A percentile compares a stretch with the other conserved stretches of the same genome.
These are phyloP conservation scores for Holocentrus rufus DNA, from an alignment of 2,797 vertebrate genomes.

Conservation along the genomic window DNA sequence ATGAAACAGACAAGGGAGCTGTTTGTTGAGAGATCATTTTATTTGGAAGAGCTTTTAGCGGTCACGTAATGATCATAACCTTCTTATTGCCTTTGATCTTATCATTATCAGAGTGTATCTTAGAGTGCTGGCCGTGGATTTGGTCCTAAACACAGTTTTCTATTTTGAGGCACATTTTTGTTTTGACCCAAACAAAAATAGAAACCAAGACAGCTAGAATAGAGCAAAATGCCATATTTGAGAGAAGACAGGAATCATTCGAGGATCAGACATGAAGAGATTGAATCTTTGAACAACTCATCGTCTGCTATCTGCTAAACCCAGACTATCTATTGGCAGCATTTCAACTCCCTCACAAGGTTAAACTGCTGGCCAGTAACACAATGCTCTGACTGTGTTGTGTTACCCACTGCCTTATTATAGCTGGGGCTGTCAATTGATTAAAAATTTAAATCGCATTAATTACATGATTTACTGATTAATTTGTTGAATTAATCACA, in stretches of 20 bases:
- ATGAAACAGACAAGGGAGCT: background rate
- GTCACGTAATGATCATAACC: background rate
- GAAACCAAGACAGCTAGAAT: background rate
- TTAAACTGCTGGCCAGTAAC: background rate
- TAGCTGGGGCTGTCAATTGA: background rate
- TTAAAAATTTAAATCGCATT: too few relatives aligned
- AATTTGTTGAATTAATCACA: too few relatives aligned
- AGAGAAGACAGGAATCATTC: background rate
- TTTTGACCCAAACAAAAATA: background rate
- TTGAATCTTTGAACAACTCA: background rate
- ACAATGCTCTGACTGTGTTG: background rate
- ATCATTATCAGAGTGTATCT: background rate
- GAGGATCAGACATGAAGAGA: background rate
- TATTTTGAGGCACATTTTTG: background rate
- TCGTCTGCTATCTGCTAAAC: background rate
- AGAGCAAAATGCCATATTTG: background rate
- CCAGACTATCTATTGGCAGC: background rate
- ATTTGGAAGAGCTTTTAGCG: background rate
- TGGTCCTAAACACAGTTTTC: background rate
- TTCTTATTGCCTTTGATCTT: background rate
- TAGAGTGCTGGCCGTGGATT: background rate
- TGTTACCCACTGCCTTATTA: background rate
- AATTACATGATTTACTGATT: too few relatives aligned
- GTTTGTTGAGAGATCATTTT: background rate
- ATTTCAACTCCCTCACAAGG: background rate